Conservation (phyloP, 2,113 vertebrate species). For the Panurus biarmicus region DNA sequence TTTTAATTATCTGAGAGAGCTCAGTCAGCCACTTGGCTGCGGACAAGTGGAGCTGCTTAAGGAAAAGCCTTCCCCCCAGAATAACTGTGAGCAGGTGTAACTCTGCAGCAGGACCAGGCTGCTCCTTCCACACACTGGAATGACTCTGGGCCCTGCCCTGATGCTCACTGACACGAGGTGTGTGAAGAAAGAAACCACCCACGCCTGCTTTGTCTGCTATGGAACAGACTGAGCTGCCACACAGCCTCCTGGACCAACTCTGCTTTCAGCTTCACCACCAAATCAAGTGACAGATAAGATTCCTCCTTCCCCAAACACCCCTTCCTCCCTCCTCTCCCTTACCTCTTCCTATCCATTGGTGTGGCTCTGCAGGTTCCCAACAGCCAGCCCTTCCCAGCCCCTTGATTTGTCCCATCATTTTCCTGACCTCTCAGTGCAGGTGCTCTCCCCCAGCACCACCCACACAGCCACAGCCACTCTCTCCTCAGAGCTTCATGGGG, state of each 20-base stretch:
- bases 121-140: background rate
- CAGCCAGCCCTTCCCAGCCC: background rate
- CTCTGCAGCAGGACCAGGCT: background rate
- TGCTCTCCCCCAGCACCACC: background rate
- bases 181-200: background rate
- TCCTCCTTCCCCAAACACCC: background rate
- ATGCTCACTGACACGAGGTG: background rate
- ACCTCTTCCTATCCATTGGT: fast-evolving
- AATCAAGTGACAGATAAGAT: background rate
- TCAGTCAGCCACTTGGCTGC: background rate
- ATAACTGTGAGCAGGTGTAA: background rate
- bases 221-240: background rate
- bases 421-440: background rate
- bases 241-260: background rate
- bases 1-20: background rate
- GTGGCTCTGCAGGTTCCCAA: background rate
- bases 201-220: fast-evolving
- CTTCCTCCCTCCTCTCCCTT: background rate
- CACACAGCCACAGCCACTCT: background rate
- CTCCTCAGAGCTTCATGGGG: background rate
- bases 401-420: background rate
- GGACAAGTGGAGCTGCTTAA: background rate
- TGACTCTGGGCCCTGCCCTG: background rate
- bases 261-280: background rate
- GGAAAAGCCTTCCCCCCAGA: background rate